These are phyloP conservation scores for Ptilodon capucinus DNA, from an alignment of 2,888 invertebrate genomes.

Conservation along the genomic window DNA sequence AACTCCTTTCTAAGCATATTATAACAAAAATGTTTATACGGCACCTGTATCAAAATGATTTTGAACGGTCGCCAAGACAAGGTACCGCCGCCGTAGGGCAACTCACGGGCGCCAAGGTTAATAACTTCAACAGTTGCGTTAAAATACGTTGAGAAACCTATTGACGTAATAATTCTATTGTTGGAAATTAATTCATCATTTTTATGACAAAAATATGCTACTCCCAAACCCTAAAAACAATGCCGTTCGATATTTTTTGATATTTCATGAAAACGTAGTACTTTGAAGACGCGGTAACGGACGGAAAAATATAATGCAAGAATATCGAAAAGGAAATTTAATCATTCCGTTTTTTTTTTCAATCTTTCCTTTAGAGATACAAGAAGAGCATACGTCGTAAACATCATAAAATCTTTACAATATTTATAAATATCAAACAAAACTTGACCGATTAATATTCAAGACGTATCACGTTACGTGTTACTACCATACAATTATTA, in stretches of 20 bases:
- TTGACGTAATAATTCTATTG: not conserved
- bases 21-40: not conserved
- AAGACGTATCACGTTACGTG: conserved; percentile 4
- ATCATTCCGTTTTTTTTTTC: too few relatives aligned
- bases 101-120: not conserved
- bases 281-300: too few relatives aligned
- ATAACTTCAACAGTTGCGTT: not conserved
- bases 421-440: conserved; percentile 4
- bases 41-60: not conserved
- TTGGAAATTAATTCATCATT: not conserved
- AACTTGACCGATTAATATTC: conserved; percentile 17
- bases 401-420: too few relatives aligned
- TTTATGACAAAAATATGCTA: too few relatives aligned
- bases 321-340: too few relatives aligned
- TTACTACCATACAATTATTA: conserved; percentile 23
- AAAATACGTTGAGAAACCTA: not conserved
- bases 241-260: too few relatives aligned
- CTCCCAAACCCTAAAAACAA: too few relatives aligned
- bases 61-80: conserved; percentile 1
- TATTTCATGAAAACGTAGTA: too few relatives aligned
- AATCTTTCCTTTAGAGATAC: too few relatives aligned
- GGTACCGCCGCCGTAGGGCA: not conserved
- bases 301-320: too few relatives aligned
- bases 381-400: too few relatives aligned
- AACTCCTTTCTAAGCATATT: not conserved